Conservation (phyloP, 2,797 vertebrate genomes). For the Momotus momota region DNA sequence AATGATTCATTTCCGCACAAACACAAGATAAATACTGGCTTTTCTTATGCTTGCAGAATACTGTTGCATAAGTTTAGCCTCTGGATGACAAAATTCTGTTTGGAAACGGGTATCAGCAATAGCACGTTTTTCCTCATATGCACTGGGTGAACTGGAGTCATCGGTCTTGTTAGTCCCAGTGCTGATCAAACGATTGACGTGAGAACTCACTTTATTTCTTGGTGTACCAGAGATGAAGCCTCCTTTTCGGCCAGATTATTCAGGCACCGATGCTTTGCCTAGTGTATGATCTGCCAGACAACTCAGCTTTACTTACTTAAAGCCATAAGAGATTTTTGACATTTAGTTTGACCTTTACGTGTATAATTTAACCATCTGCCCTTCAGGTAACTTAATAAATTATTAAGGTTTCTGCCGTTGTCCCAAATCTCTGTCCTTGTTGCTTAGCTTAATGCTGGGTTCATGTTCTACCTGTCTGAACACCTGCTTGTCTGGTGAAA, state of each 20-base stretch:
- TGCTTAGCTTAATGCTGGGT: neutral
- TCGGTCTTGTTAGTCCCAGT: neutral
- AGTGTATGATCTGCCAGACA: neutral
- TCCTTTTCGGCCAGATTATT: neutral
- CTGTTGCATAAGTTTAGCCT: neutral
- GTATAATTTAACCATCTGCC: neutral
- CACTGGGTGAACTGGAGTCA: neutral
- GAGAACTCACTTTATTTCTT: neutral
- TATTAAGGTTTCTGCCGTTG: neutral
- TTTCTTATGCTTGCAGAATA: neutral
- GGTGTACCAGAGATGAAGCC: neutral
- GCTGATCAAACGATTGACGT: neutral
- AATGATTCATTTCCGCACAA: neutral
- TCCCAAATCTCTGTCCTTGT: neutral
- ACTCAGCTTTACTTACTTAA: neutral
- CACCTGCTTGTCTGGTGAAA: neutral
- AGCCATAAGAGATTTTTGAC: neutral
- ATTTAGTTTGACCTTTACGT: neutral
- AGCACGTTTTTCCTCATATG: neutral
- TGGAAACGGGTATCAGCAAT: neutral
- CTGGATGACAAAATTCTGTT: neutral
- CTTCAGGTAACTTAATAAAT: neutral
- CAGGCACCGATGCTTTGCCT: neutral
- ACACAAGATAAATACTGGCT: neutral
- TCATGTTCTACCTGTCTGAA: neutral